A percentile compares a stretch with the other conserved stretches of the same genome.
Conservation (phyloP, 2,113 vertebrate genomes). For the Rafetus swinhoei region DNA sequence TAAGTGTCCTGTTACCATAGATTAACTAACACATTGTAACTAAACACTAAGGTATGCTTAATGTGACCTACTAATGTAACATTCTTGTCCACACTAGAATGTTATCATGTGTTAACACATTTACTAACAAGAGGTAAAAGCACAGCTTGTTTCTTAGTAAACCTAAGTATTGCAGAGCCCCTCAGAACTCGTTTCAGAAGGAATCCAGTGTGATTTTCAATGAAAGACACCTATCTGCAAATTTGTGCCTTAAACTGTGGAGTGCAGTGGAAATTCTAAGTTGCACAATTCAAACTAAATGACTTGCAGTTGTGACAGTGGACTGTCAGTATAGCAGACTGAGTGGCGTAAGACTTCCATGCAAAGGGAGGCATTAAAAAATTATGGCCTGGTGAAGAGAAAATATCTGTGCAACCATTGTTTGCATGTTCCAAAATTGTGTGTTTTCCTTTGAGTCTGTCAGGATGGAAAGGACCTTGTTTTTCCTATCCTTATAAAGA, state of each 20-base stretch:
- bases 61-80: not conserved
- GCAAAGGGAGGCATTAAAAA: not conserved
- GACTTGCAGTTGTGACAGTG: not conserved
- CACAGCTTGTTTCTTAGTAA: not conserved
- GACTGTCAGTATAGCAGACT: not conserved
- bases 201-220: not conserved
- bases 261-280: not conserved
- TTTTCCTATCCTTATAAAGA: not conserved
- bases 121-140: not conserved
- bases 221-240: not conserved
- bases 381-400: not conserved
- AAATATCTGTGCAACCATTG: not conserved
- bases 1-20: not conserved
- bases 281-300: not conserved
- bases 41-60: not conserved
- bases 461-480: not conserved
- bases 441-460: not conserved
- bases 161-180: not conserved
- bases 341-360: not conserved
- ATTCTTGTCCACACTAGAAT: fast-evolving
- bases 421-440: not conserved
- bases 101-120: not conserved
- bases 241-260: not conserved
- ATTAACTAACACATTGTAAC: not conserved
- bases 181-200: not conserved